These are phyloP conservation scores for Melipona beecheii DNA, from an alignment of 2,888 invertebrate genomes.

Conservation along the genomic window DNA sequence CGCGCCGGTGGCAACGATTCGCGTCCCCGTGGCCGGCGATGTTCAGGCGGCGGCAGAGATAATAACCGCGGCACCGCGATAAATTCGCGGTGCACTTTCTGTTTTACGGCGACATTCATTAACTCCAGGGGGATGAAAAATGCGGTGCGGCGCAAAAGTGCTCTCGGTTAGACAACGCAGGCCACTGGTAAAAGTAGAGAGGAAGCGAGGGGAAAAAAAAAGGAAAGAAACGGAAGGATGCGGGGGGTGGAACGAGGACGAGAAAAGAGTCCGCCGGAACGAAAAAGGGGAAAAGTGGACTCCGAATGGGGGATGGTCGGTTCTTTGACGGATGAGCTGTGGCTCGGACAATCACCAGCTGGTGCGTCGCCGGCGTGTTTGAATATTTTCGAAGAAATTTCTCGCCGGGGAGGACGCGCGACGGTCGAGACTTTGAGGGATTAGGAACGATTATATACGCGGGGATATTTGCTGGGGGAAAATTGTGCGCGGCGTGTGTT, in stretches of 20 bases:
- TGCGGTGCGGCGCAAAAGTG: constrained; percentile 35
- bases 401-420: not conserved
- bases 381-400: not conserved
- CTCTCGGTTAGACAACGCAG: constrained; percentile 2
- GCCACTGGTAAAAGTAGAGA: no score
- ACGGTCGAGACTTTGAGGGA: not conserved
- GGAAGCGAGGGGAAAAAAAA: not conserved
- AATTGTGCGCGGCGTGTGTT: not conserved
- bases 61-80: constrained; percentile 47
- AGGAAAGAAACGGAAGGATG: not conserved
- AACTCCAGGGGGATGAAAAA: constrained; percentile 50
- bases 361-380: not conserved
- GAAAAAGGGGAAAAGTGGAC: constrained; percentile 1
- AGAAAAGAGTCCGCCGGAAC: not conserved
- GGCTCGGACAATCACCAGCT: constrained; percentile 13
- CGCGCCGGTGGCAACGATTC: constrained; percentile 15
- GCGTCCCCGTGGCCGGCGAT: constrained; percentile 2
- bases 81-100: constrained; percentile 50
- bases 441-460: not conserved
- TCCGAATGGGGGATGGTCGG: not conserved
- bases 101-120: constrained; percentile 52
- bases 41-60: constrained; percentile 28
- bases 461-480: not conserved
- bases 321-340: constrained; percentile 25
- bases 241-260: not conserved